Base-by-base conservation (phyloP, 30 jellyfish, hydroid and myxozoan genomes). In the Nemopilema nomurai region DNA sequence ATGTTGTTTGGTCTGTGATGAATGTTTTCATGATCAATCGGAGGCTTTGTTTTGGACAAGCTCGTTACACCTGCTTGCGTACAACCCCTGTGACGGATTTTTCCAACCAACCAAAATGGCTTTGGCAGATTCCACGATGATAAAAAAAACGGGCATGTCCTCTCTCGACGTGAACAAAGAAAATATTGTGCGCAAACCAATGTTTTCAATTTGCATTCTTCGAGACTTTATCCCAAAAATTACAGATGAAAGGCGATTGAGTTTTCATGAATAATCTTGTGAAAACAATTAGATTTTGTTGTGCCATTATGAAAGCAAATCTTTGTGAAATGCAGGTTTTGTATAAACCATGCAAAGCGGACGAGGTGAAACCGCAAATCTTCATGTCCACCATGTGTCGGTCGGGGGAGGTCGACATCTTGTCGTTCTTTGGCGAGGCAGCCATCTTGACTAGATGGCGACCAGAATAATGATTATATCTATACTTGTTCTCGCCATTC, bases 231-330 rank as follows among this genome's bases (percentile, higher is more conserved):
- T 41, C 57, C 57, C 6, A 41, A 41, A 41, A 41, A 41, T 41
- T 41, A 41, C 6, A 3, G 57, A 13, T 41, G 53, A 62, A 27
- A 32, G 66, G 67, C 51, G 88, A 57, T 62, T 62, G 79, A 63
- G 29, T 79, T 69, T 49, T 20, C 18, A 25, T 26, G 49, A 53
- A 28, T 62, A 62, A 25, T 51, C 74, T 1, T 27, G 69, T 22
- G 88, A 33, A 62, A 79, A 28, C 64, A 79, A 29, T 62, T 49
- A 69, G 57, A 41, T 41, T 41, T 41, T 41, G 57, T 41, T 41
- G 57, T 41, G 9, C 57, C 13, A 41, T 41, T 41, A 41, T 41
- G 13, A 41, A 41, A 41, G 57, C 13, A 41, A 41, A 41, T 41
- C 57, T 41, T 13, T 13, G 9, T 41, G 57, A 41, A 41, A 41